Evolutionary conservation across 2,888 invertebrate genomes (phyloP).

Genomic region (Hydraecia micacea): DNA sequence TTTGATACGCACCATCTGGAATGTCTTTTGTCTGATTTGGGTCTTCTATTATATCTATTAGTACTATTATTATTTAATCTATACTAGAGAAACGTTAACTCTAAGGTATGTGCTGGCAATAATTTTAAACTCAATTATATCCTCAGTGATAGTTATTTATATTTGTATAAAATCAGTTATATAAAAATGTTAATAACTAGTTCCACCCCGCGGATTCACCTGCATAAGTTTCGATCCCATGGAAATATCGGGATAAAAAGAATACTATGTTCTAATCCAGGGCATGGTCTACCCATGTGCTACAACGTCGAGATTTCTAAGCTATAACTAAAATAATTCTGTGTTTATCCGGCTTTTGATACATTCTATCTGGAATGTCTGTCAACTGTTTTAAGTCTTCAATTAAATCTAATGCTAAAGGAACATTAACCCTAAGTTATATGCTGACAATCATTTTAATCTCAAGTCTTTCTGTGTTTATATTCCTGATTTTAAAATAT

Average conservation of each 20-base stretch:
- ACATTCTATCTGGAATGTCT: constrained; percentile 24
- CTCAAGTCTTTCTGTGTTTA: background rate
- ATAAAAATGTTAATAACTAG: no score
- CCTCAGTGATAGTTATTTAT: no score
- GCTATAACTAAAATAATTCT: no score
- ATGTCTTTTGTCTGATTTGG: constrained; percentile 26
- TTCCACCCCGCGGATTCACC: no score
- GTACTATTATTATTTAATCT: no score
- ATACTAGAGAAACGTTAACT: background rate
- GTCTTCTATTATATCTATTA: constrained; percentile 21
- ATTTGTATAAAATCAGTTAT: no score
- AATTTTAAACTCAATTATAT: background rate
- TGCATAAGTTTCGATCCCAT: no score
- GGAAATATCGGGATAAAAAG: no score
- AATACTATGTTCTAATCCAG: no score
- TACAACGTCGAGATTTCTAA: no score
- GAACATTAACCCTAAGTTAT: background rate
- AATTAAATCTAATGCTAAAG: constrained; percentile 16
- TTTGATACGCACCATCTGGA: constrained; percentile 37
- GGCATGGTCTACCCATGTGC: no score
- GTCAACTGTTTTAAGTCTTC: constrained; percentile 19
- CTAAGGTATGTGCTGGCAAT: background rate
- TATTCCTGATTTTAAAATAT: no score
- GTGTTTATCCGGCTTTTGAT: constrained; percentile 16
- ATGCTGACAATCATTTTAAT: background rate